Percentiles rank a stretch among this genome's conserved stretches.
phyloP scores from a whole-genome alignment of 2,888 invertebrate species.

The Tipula unca region DNA sequence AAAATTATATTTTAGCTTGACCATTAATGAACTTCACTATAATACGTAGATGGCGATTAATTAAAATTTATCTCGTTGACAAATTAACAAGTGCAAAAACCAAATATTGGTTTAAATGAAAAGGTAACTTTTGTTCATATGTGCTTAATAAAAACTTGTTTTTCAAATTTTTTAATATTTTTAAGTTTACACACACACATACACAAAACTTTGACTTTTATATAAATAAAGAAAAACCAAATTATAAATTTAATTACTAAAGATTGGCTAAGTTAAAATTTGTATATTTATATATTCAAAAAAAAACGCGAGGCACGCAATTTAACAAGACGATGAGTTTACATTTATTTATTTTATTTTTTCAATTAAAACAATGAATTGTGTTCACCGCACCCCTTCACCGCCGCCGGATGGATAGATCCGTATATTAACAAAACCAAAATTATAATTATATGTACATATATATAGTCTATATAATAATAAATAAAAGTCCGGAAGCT shows the following conservation, averaged over 20 bases:
- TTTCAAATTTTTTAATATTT: too few relatives aligned
- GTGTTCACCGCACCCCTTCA: neutral
- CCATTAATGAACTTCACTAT: too few relatives aligned
- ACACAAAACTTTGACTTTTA: neutral
- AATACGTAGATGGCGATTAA: too few relatives aligned
- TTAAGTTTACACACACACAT: neutral
- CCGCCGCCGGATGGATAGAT: neutral
- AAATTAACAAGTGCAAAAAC: neutral
- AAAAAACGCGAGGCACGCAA: neutral
- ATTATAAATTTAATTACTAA: neutral
- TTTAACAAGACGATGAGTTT: neutral
- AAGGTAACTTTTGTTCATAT: neutral
- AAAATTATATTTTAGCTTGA: too few relatives aligned
- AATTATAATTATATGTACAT: neutral
- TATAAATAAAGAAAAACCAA: neutral
- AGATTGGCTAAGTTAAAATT: neutral
- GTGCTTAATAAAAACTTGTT: neutral
- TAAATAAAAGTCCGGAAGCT: neutral
- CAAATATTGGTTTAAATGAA: neutral
- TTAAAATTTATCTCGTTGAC: neutral
- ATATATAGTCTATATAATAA: neutral
- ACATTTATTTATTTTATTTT: neutral
- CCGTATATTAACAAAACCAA: neutral
- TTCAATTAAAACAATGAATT: neutral
- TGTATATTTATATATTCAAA: neutral